Percentiles rank a stretch among this genome's conserved stretches.
Evolutionary conservation across 1,140 invertebrate species (phyloP).

Genomic region (Drosophila repleta): DNA sequence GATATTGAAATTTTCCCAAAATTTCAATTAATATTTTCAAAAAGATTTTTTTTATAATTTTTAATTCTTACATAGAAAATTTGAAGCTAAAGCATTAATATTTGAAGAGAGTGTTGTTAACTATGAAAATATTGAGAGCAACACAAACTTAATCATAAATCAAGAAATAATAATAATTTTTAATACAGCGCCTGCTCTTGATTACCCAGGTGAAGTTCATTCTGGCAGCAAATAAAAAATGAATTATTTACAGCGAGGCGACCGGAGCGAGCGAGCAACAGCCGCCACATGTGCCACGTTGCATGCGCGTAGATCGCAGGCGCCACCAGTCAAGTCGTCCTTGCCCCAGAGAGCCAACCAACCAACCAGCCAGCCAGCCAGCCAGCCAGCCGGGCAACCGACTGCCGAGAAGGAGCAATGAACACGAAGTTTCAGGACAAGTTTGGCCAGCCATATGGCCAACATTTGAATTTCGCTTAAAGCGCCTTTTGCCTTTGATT

Average conservation of each 20-base stretch:
- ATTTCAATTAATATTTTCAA: no score
- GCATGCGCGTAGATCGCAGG: slow-evolving; percentile 23
- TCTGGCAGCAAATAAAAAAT: slow-evolving; percentile 45
- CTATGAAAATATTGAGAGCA: slow-evolving; percentile 26
- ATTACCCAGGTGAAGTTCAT: slow-evolving; percentile 41
- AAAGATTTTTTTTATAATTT: not conserved
- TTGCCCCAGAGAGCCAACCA: slow-evolving; percentile 7
- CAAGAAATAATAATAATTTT: slow-evolving; percentile 52
- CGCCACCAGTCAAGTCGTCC: slow-evolving; percentile 12
- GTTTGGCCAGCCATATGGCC: slow-evolving; percentile 42
- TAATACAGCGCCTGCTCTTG: slow-evolving; percentile 23
- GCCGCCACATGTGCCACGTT: slow-evolving; percentile 36
- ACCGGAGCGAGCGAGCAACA: slow-evolving; percentile 8
- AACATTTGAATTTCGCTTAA: slow-evolving; percentile 43
- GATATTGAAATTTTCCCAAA: no score
- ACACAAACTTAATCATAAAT: slow-evolving; percentile 43
- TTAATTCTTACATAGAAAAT: not conserved
- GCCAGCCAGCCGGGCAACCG: not conserved
- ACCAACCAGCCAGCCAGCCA: no score
- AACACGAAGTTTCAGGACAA: slow-evolving; percentile 27
- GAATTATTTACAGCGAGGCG: slow-evolving; percentile 44
- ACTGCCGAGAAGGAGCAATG: slow-evolving; percentile 18
- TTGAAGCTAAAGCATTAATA: slow-evolving; percentile 16
- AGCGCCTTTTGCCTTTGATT: slow-evolving; percentile 32
- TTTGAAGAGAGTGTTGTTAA: slow-evolving; percentile 20